phyloP scores from a whole-genome alignment of 92 coral and sea anemone genomes.

The Parazoanthus darwini region DNA sequence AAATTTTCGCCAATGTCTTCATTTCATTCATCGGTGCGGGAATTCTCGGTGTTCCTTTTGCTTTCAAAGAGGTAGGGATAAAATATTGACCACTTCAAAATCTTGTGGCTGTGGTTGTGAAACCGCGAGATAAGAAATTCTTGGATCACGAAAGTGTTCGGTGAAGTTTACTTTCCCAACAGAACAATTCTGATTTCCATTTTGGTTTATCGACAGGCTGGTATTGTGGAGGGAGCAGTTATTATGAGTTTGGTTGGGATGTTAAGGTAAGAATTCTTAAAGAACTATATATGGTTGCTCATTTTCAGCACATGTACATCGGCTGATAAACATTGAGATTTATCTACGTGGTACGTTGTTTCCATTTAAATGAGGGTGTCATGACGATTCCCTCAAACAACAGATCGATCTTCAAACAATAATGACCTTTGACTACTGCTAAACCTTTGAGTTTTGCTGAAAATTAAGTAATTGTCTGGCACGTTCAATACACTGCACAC shows the following conservation, averaged over 20 bases:
- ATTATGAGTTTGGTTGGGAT: conserved; percentile 87
- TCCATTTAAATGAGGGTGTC: background rate
- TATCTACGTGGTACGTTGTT: conserved; percentile 16
- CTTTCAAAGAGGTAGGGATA: conserved; percentile 86
- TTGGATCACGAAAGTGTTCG: background rate
- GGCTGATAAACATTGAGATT: background rate
- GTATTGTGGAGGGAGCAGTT: conserved; percentile 85
- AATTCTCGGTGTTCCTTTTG: conserved; percentile 96
- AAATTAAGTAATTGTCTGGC: too few species aligned
- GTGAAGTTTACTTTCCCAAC: background rate
- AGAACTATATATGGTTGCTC: background rate
- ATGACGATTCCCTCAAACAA: conserved; percentile 4
- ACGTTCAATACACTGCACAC: too few species aligned
- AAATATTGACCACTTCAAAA: background rate
- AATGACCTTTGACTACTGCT: too few species aligned
- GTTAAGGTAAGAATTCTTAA: conserved; percentile 69
- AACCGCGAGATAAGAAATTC: background rate
- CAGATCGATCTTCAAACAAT: background rate
- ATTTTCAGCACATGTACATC: conserved; percentile 13
- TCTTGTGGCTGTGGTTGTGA: background rate
- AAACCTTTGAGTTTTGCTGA: background rate
- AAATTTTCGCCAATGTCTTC: conserved; percentile 95
- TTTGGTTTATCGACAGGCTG: conserved; percentile 69
- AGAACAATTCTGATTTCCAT: background rate
- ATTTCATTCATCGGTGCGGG: conserved; percentile 99